phyloP scores from a whole-genome alignment of 2,888 invertebrate genomes.

The Andrena chrysosceles region DNA sequence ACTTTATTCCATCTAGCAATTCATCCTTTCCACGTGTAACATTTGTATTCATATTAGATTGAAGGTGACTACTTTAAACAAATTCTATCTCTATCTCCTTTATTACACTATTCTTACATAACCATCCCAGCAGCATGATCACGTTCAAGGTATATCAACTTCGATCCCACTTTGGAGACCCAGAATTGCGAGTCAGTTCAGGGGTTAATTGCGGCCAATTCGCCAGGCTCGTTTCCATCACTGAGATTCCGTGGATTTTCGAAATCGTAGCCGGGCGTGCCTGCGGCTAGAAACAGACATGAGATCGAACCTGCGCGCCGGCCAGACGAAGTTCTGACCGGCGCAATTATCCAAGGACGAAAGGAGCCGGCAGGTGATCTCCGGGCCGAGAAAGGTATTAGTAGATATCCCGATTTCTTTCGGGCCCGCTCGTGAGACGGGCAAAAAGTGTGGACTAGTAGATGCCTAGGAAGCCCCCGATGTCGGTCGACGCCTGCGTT shows the following conservation, averaged over 20 bases:
- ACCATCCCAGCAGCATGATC: neutral
- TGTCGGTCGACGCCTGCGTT: conserved; percentile 64
- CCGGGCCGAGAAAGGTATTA: conserved; percentile 76
- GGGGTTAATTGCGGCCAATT: conserved; percentile 56
- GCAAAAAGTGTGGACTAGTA: conserved; percentile 80
- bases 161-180: neutral
- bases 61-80: no score
- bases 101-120: neutral
- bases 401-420: conserved; percentile 78
- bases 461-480: conserved; percentile 77
- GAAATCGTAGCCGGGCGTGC: conserved; percentile 46
- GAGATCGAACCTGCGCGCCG: conserved; percentile 17
- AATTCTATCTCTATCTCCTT: no score
- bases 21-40: no score
- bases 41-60: no score
- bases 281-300: conserved; percentile 41
- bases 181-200: conserved; percentile 25
- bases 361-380: conserved; percentile 81
- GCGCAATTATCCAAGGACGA: conserved; percentile 82
- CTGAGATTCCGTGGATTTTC: conserved; percentile 54
- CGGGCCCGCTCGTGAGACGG: conserved; percentile 69
- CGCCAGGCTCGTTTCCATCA: conserved; percentile 8
- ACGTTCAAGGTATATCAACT: neutral
- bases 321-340: conserved; percentile 62
- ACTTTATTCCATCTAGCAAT: no score